These are phyloP conservation scores for Drosophila tsacasi DNA, from an alignment of 1,140 invertebrate species.

Conservation along the genomic window DNA sequence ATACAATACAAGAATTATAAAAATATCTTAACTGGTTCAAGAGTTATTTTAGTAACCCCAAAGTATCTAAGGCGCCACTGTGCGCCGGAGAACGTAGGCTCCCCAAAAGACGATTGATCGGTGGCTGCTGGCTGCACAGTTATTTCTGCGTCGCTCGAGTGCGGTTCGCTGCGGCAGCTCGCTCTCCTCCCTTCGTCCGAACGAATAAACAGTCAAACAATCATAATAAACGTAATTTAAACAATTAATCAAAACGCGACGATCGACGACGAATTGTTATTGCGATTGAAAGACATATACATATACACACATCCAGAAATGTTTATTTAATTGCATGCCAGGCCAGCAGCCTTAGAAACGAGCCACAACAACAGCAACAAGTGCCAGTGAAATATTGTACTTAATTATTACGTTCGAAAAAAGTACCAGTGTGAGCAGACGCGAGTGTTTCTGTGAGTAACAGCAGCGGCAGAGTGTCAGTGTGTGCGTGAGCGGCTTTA, in stretches of 20 bases:
- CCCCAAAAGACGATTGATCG: slow-evolving; percentile 25
- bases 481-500: slow-evolving; percentile 63
- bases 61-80: too few species aligned
- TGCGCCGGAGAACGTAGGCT: slow-evolving; percentile 10
- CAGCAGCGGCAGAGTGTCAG: slow-evolving; percentile 20
- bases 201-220: slow-evolving; percentile 50
- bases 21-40: too few species aligned
- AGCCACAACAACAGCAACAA: slow-evolving; percentile 55
- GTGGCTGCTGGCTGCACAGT: slow-evolving; percentile 47
- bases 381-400: slow-evolving; percentile 82
- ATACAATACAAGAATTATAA: too few species aligned
- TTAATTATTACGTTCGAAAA: slow-evolving; percentile 76
- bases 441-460: slow-evolving; percentile 21
- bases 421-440: slow-evolving; percentile 50
- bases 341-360: slow-evolving; percentile 42
- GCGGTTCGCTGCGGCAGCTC: slow-evolving; percentile 58
- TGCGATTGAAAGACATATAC: slow-evolving; percentile 39
- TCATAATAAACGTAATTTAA: slow-evolving; percentile 80
- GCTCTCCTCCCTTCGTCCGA: slow-evolving; percentile 11
- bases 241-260: slow-evolving; percentile 81
- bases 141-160: slow-evolving; percentile 68
- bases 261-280: slow-evolving; percentile 73
- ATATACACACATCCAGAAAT: slow-evolving; percentile 27
- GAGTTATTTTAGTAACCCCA: too few species aligned
- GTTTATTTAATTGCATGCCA: slow-evolving; percentile 52